Evolutionary conservation across 2,888 invertebrate species (phyloP).

Genomic region (Chaitophorus viminalis): DNA sequence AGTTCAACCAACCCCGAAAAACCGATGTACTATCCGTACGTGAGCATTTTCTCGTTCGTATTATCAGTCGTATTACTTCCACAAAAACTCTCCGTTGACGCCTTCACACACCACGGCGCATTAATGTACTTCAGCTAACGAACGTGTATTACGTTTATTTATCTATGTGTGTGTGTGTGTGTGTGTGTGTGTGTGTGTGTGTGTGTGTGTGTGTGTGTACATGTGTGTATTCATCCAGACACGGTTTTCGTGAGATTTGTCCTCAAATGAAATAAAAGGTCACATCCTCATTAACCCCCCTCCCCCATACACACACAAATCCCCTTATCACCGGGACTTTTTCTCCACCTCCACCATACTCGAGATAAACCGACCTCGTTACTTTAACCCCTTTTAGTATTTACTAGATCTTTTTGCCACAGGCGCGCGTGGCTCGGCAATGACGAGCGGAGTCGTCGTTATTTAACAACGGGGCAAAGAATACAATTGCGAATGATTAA

Average conservation of each 20-base stretch:
- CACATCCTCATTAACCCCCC: neutral
- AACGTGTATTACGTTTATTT: no score
- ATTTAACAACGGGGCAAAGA: neutral
- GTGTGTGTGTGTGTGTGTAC: neutral
- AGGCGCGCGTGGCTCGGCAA: neutral
- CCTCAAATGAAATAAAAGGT: neutral
- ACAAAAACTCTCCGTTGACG: neutral
- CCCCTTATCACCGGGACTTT: neutral
- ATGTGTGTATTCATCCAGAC: neutral
- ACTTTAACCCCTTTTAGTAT: constrained; percentile 14
- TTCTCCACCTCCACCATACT: neutral
- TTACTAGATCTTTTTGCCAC: neutral
- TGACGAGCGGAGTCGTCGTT: neutral
- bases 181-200: no score
- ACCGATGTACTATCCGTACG: neutral
- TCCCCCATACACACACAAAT: neutral
- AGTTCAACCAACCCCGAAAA: neutral
- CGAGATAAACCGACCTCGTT: constrained; percentile 21
- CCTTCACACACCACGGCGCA: no score
- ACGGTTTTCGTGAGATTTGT: neutral
- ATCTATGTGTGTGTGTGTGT: no score
- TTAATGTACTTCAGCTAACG: neutral
- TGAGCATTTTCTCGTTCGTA: neutral
- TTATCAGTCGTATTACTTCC: neutral
- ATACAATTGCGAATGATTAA: constrained; percentile 50